Percentiles rank a stretch among this genome's conserved stretches.
Conservation (phyloP, 2,888 invertebrate species). For the Metalampra italica region DNA sequence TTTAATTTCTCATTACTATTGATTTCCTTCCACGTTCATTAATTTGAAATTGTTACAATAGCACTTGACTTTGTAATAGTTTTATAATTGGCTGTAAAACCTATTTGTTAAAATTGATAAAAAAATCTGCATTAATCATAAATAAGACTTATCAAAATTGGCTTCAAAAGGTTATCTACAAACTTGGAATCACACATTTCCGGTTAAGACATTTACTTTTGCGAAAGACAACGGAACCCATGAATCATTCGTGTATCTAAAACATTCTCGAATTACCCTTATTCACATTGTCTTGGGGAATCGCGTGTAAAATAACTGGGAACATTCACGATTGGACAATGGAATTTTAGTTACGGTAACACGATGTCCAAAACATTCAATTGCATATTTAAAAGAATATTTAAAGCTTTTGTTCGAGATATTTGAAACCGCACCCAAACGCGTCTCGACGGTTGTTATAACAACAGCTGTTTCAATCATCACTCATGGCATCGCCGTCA, state of each 20-base stretch:
- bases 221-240: constrained; percentile 53
- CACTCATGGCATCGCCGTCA: constrained; percentile 42
- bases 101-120: constrained; percentile 20
- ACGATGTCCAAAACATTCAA: constrained; percentile 62
- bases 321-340: constrained; percentile 67
- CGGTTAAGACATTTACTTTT: constrained; percentile 23
- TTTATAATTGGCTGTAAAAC: constrained; percentile 52
- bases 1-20: constrained; percentile 34
- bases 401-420: constrained; percentile 63
- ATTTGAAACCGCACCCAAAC: constrained; percentile 47
- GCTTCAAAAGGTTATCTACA: constrained; percentile 31
- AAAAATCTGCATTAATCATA: constrained; percentile 15
- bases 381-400: constrained; percentile 66
- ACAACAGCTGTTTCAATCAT: constrained; percentile 39
- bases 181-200: constrained; percentile 3
- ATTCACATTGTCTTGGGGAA: constrained; percentile 70
- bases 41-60: constrained; percentile 19
- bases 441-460: constrained; percentile 38
- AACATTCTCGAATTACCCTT: constrained; percentile 66
- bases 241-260: constrained; percentile 70
- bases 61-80: constrained; percentile 21
- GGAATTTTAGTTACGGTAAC: constrained; percentile 66
- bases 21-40: constrained; percentile 27
- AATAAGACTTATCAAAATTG: constrained; percentile 31
- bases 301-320: constrained; percentile 44